A percentile compares a stretch with the other conserved stretches of the same genome.
Conservation (phyloP, 2,113 vertebrate genomes). For the Martes martes region DNA sequence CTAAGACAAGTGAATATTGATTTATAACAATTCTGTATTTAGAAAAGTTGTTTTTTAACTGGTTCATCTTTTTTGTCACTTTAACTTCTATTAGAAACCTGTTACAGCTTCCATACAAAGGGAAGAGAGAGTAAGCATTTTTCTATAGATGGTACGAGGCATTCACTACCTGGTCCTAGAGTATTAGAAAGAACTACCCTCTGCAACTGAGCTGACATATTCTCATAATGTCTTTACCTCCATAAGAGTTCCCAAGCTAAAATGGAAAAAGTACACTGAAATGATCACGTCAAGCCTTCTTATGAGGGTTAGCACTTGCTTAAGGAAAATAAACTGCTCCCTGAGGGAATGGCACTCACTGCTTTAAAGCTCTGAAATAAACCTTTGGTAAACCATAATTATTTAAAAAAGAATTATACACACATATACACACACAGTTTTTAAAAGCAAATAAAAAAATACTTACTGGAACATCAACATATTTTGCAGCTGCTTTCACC, state of each 20-base stretch:
- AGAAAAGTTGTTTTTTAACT: conserved; percentile 11
- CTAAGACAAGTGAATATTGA: background rate
- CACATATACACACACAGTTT: background rate
- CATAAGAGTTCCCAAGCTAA: conserved; percentile 51
- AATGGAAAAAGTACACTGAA: conserved; percentile 76
- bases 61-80: background rate
- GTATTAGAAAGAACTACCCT: background rate
- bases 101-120: background rate
- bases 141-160: background rate
- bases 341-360: background rate
- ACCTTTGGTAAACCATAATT: background rate
- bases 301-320: conserved; percentile 67
- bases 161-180: background rate
- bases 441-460: conserved; percentile 53
- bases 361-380: conserved; percentile 49
- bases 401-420: background rate
- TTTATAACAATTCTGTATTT: background rate
- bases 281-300: conserved; percentile 73
- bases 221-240: background rate
- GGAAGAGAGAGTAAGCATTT: background rate
- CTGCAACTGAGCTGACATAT: background rate
- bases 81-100: conserved; percentile 2
- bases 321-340: conserved; percentile 73
- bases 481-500: conserved; percentile 98
- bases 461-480: conserved; percentile 98